Percentiles rank a stretch among this genome's conserved stretches.
Conservation (phyloP, 2,888 invertebrate genomes). For the Cephonodes hylas region DNA sequence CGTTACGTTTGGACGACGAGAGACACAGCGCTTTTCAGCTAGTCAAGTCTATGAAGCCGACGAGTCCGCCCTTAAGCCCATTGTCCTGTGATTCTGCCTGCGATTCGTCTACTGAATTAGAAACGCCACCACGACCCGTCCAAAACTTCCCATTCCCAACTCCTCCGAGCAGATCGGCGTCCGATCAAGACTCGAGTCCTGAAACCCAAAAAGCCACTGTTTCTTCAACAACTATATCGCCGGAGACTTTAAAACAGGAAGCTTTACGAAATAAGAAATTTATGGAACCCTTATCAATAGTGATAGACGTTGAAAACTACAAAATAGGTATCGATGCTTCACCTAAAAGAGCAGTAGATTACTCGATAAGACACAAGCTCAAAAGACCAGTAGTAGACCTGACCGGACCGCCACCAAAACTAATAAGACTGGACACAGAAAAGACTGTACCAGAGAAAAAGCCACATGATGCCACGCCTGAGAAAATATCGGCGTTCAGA, state of each 20-base stretch:
- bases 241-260: constrained; percentile 63
- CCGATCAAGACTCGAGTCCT: constrained; percentile 77
- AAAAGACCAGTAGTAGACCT: constrained; percentile 59
- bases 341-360: constrained; percentile 73
- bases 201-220: constrained; percentile 76
- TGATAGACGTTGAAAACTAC: constrained; percentile 75
- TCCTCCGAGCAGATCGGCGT: constrained; percentile 82
- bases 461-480: constrained; percentile 27
- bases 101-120: constrained; percentile 80
- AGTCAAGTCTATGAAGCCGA: constrained; percentile 64
- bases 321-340: constrained; percentile 75
- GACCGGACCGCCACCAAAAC: constrained; percentile 56
- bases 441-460: constrained; percentile 33
- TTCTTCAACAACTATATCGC: constrained; percentile 79
- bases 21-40: constrained; percentile 72
- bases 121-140: constrained; percentile 75
- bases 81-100: constrained; percentile 86
- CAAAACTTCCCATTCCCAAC: constrained; percentile 76
- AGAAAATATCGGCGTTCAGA: constrained; percentile 53
- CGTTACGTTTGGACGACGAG: constrained; percentile 66
- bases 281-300: constrained; percentile 74
- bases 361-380: constrained; percentile 66
- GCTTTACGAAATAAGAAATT: constrained; percentile 56
- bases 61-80: constrained; percentile 87
- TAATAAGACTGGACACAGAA: constrained; percentile 50